Evolutionary conservation across 2,888 invertebrate species (phyloP).

Genomic region (Hemaris fuciformis): DNA sequence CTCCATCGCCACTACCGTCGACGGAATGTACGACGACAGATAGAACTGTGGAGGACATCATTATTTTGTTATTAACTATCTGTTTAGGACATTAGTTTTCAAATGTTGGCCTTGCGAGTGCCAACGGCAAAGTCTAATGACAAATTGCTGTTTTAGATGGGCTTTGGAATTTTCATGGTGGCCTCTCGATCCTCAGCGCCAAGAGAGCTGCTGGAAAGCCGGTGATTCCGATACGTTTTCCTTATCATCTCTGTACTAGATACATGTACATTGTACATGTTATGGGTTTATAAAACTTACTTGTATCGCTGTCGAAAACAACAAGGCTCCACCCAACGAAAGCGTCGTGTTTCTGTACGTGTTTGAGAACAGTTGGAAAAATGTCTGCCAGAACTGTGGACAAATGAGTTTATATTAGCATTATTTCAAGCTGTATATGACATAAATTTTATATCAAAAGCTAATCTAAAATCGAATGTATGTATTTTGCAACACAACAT

Average conservation of each 20-base stretch:
- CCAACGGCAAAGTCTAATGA: background rate
- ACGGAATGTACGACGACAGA: conserved; percentile 78
- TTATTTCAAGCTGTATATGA: too few relatives aligned
- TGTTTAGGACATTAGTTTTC: too few relatives aligned
- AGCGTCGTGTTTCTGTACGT: conserved; percentile 83
- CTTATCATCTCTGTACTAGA: too few relatives aligned
- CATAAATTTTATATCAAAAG: too few relatives aligned
- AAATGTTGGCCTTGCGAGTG: too few relatives aligned
- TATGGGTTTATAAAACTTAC: background rate
- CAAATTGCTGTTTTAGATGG: background rate
- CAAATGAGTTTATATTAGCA: background rate
- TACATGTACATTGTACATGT: background rate
- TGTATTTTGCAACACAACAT: too few relatives aligned
- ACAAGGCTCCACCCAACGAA: conserved; percentile 81
- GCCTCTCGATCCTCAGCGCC: too few relatives aligned
- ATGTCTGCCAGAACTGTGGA: conserved; percentile 86
- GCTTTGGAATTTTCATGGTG: too few relatives aligned
- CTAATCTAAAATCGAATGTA: too few relatives aligned
- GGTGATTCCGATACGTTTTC: too few relatives aligned
- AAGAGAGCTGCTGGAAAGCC: too few relatives aligned
- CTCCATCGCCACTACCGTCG: conserved; percentile 70
- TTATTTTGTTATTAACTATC: background rate
- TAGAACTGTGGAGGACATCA: conserved; percentile 60
- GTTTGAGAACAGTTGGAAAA: conserved; percentile 84
- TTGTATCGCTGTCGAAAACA: conserved; percentile 42